These are phyloP conservation scores for Garrulus glandarius DNA, from an alignment of 2,797 vertebrate genomes.

Conservation along the genomic window DNA sequence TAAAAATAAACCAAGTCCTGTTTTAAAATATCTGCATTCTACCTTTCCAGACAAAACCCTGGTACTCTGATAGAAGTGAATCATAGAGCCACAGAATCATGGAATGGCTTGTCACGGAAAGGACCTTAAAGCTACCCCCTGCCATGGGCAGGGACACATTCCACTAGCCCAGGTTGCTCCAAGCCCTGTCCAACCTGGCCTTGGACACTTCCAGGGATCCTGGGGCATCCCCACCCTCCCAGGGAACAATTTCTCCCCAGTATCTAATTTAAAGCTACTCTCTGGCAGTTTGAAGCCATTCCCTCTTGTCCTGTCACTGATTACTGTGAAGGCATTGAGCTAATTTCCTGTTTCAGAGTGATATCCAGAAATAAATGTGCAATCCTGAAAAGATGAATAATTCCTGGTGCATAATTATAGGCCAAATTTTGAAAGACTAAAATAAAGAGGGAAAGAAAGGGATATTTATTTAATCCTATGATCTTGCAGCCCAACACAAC, in stretches of 20 bases:
- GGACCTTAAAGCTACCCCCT: background rate
- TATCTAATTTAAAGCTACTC: background rate
- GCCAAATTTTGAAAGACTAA: background rate
- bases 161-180: rapidly evolving
- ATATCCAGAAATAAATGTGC: background rate
- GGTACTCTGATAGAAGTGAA: background rate
- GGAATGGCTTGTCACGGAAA: background rate
- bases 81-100: background rate
- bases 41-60: background rate
- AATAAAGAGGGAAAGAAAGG: background rate
- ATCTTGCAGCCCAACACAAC: background rate
- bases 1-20: background rate
- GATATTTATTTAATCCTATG: background rate
- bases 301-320: background rate
- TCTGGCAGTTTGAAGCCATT: background rate
- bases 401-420: background rate
- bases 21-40: background rate
- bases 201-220: background rate
- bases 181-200: rapidly evolving
- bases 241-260: background rate
- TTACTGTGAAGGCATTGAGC: background rate
- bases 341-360: background rate
- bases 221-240: rapidly evolving
- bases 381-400: background rate
- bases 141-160: background rate